These are phyloP conservation scores for Dissostichus mawsoni DNA, from an alignment of 2,113 vertebrate genomes.

Conservation along the genomic window DNA sequence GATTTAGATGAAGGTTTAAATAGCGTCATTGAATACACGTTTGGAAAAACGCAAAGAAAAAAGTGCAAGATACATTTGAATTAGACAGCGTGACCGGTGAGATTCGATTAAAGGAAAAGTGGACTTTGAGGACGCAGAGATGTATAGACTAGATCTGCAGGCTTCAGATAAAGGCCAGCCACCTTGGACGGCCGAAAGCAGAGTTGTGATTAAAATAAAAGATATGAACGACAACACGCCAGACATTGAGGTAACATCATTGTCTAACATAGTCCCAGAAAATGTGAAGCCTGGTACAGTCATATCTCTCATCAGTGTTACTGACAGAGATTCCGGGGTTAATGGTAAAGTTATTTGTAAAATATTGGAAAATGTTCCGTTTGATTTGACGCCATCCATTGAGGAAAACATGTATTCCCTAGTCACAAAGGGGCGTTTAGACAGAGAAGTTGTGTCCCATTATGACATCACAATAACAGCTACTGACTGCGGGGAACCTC, in stretches of 20 bases:
- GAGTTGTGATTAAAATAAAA: conserved; percentile 73
- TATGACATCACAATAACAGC: conserved; percentile 78
- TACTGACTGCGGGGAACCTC: conserved; percentile 72
- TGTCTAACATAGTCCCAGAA: conserved; percentile 69
- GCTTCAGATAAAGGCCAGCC: conserved; percentile 78
- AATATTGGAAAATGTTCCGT: conserved; percentile 62
- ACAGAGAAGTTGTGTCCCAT: conserved; percentile 65
- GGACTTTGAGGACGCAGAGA: conserved; percentile 70
- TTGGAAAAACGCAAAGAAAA: conserved; percentile 60
- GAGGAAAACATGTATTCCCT: conserved; percentile 80
- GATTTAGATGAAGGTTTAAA: conserved; percentile 72
- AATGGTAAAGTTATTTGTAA: conserved; percentile 78
- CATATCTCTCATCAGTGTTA: conserved; percentile 74
- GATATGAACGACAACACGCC: conserved; percentile 82
- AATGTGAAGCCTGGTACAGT: conserved; percentile 74
- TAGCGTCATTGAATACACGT: conserved; percentile 61
- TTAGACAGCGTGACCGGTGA: conserved; percentile 71
- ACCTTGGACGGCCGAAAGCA: conserved; percentile 49
- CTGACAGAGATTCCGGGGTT: conserved; percentile 68
- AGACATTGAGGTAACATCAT: conserved; percentile 77
- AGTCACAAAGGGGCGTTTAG: conserved; percentile 68
- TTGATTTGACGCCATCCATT: conserved; percentile 77
- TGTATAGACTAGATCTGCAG: conserved; percentile 69
- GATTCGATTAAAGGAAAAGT: conserved; percentile 72
- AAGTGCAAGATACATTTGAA: conserved; percentile 64